A percentile compares a stretch with the other conserved stretches of the same genome.
Conservation (phyloP, 1,140 invertebrate species). For the Drosophila sp. region DNA sequence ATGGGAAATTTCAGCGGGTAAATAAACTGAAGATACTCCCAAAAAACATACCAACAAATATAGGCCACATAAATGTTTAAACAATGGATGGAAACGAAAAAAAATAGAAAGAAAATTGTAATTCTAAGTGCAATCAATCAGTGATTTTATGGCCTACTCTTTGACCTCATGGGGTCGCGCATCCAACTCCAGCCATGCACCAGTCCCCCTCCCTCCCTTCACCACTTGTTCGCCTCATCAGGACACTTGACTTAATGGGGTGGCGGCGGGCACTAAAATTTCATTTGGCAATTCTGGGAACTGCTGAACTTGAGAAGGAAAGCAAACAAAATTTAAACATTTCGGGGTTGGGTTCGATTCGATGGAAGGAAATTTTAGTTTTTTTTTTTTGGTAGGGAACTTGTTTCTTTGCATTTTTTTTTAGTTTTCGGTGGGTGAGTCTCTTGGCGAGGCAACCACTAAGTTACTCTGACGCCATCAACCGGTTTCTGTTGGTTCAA, state of each 20-base stretch:
- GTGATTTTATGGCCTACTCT: slow-evolving; percentile 46
- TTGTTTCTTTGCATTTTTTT: slow-evolving; percentile 47
- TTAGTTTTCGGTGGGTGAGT: slow-evolving; percentile 44
- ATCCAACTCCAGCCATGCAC: not conserved
- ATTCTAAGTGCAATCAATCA: slow-evolving; percentile 67
- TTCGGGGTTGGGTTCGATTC: slow-evolving; percentile 16
- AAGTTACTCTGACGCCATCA: slow-evolving; percentile 71
- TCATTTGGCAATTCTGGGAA: slow-evolving; percentile 21
- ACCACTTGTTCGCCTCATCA: slow-evolving; percentile 20
- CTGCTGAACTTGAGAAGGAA: slow-evolving; percentile 50
- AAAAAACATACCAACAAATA: slow-evolving; percentile 34
- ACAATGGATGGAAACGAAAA: slow-evolving; percentile 48
- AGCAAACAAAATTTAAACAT: slow-evolving; percentile 26
- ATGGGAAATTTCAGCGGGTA: slow-evolving; percentile 43
- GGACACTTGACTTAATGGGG: slow-evolving; percentile 68
- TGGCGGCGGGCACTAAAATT: slow-evolving; percentile 39
- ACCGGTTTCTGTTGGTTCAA: slow-evolving; percentile 63
- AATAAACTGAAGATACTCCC: slow-evolving; percentile 24
- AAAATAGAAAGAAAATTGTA: slow-evolving; percentile 25
- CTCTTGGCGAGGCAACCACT: slow-evolving; percentile 34
- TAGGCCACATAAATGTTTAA: slow-evolving; percentile 69
- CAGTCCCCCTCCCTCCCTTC: not conserved
- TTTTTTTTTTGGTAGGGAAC: slow-evolving; percentile 23
- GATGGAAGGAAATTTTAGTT: slow-evolving; percentile 15
- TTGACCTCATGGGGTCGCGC: slow-evolving; percentile 18